Evolutionary conservation across 2,797 vertebrate species (phyloP), one percentile per base, ranked within the genome.

Genomic region (Poecilia picta): DNA sequence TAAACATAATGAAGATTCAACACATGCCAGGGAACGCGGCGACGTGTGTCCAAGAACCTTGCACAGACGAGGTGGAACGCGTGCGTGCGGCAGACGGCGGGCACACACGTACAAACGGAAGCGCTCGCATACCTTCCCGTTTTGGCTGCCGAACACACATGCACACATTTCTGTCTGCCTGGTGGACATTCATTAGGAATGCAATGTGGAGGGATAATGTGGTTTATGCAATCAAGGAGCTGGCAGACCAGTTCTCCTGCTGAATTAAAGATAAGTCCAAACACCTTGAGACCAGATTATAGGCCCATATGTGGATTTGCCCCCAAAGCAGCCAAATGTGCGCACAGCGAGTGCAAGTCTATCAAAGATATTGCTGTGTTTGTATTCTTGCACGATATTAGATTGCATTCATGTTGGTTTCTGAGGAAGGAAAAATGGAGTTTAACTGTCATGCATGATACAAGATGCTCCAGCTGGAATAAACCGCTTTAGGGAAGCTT

Each of bases 261-360:
- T 94, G 93, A 94, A 95, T 93, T 92, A 93, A 91, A 95, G 92
- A 95, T 94, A 89, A 92, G 51, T 79, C 89, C 91, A 84, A 90
- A 90, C 90, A 90, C 91, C 90, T 93, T 92, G 91, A 93, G 83
- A 89, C 87, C 92, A 92, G 94, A 94, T 93, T 92, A 93, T 82
- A 76, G 84, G 71, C 76, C 89, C 92, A 82, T 92, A 87, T 93
- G 93, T 87, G 85, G 79, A 88, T 89, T 85, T 90, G 76, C 81
- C 88, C 74, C 84, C 33, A 78, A 84, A 83, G 88, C 79, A 88
- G 75, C 74, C 66, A 76, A 73, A 81, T 68, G 77, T 83, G 71
- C 5, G 47, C 75, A 62, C 72, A 71, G 71, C 33, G 33, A 57
- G 39, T 72, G 57, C 51, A 41, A 51, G 62, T 76, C 78, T 76